Evolutionary conservation across 2,888 invertebrate species (phyloP), one percentile per base, ranked within the genome.

Genomic region (Ennomos fuscantarius): DNA sequence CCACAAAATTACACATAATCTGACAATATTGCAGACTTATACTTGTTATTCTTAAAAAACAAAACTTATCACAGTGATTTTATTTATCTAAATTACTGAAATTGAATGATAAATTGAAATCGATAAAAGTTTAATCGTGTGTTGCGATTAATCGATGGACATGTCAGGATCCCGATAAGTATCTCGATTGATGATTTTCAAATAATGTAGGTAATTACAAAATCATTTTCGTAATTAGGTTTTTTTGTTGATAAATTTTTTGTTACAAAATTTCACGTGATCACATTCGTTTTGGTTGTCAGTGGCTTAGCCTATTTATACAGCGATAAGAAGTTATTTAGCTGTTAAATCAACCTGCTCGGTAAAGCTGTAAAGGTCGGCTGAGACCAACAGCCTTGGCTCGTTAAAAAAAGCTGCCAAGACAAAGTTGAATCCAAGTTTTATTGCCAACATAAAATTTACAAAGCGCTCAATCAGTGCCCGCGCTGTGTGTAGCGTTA

Each of bases 131-230:
- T 54, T 53, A 53, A 48, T 53, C 35, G 24, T 24, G 24, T 36
- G 47, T 47, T 40, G n/a, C 36, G 51, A 45, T 53, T n/a, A 54
- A 59, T 56, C 56, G 31, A 34, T 56, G 11, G 42, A 60, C 58
- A 46, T 74, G 73, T 73, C 74, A 74, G 68, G 66, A 69, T 69
- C 37, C 44, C 44, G 71, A 76, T 74, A 53, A 41, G 72, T 65
- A 46, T 60, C 46, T 63, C 65, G 73, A 82, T 80, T 74, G 81
- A 81, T 82, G 73, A 63, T 65, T 69, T 71, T 69, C 70, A 66
- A 56, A 63, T 70, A 70, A 74, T 74, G 66, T 66, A n/a, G n/a
- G n/a, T n/a, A 70, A 73, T 74, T 74, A 68, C 73, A 58, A 74
- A 70, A 72, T 66, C 60, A 64, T 62, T 65, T 69, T 68, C 64